These are phyloP conservation scores for Drosophila conformis DNA, from an alignment of 2,888 invertebrate species.

Conservation along the genomic window DNA sequence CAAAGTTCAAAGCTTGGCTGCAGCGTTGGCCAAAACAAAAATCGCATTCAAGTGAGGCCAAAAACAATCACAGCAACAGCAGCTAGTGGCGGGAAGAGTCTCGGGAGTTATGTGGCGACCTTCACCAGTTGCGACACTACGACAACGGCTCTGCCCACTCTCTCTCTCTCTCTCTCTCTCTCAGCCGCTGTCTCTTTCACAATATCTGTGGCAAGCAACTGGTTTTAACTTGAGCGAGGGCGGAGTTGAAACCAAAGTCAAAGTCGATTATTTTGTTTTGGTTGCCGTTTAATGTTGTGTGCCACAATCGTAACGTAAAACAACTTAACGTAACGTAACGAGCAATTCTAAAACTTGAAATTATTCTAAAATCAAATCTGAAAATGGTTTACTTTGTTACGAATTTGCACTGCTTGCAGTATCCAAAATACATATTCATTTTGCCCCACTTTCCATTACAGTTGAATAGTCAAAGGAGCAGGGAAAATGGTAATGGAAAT, in stretches of 20 bases:
- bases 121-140: conserved; percentile 61
- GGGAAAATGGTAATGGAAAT: conserved; percentile 9
- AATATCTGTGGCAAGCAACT: conserved; percentile 62
- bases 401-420: conserved; percentile 19
- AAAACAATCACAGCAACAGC: conserved; percentile 26
- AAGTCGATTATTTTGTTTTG: conserved; percentile 44
- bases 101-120: conserved; percentile 52
- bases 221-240: conserved; percentile 57
- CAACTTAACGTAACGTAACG: conserved; percentile 9
- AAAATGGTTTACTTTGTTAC: conserved; percentile 31
- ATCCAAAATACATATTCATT: conserved; percentile 42
- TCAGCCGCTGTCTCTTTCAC: neutral
- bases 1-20: conserved; percentile 70
- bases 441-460: conserved; percentile 56
- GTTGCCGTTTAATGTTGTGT: conserved; percentile 12
- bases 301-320: conserved; percentile 38
- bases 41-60: conserved; percentile 62
- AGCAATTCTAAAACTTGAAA: neutral
- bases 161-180: neutral
- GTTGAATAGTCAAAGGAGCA: conserved; percentile 63
- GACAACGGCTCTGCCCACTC: conserved; percentile 23
- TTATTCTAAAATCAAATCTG: conserved; percentile 16
- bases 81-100: neutral
- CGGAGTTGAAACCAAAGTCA: conserved; percentile 50
- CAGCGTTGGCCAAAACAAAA: conserved; percentile 43